Percentiles rank a stretch among this genome's conserved stretches.
Evolutionary conservation across 1,140 invertebrate genomes (phyloP).

Genomic region (Cydia strobilella): DNA sequence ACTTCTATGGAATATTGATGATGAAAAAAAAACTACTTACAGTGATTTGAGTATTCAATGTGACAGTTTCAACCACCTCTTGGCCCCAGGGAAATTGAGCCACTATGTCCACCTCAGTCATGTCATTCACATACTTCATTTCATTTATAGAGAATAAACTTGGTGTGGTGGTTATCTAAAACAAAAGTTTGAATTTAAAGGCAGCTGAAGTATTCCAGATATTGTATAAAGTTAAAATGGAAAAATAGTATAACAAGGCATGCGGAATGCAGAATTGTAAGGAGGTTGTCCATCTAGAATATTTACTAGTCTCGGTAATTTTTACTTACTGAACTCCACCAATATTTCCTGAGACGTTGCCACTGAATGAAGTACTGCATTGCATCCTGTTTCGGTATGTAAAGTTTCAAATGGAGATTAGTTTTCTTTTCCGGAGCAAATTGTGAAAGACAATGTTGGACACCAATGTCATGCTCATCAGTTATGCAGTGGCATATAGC

Average conservation of each 20-base stretch:
- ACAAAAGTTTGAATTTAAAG: constrained; percentile 38
- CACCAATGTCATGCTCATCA: constrained; percentile 39
- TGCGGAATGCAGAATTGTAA: no score
- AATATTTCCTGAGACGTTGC: constrained; percentile 88
- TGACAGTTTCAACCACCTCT: constrained; percentile 67
- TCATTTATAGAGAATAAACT: constrained; percentile 82
- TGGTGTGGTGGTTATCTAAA: constrained; percentile 84
- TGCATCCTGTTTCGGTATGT: constrained; percentile 60
- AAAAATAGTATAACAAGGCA: no score
- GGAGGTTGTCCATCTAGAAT: no score
- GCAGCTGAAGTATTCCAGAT: no score
- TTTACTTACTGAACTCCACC: constrained; percentile 87
- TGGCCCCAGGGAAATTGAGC: constrained; percentile 77
- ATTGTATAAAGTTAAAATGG: no score
- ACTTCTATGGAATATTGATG: no score
- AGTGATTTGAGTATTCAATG: constrained; percentile 46
- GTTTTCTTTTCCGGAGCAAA: constrained; percentile 40
- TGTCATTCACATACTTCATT: constrained; percentile 65
- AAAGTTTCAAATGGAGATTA: constrained; percentile 48
- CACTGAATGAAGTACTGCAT: constrained; percentile 84
- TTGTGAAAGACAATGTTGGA: constrained; percentile 38
- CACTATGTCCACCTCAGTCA: constrained; percentile 74
- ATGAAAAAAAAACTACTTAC: constrained; percentile 37
- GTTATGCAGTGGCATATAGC: constrained; percentile 45
- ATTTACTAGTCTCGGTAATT: background rate